Evolutionary conservation across 2,888 invertebrate genomes (phyloP).

Genomic region (Adelognathus sp.): DNA sequence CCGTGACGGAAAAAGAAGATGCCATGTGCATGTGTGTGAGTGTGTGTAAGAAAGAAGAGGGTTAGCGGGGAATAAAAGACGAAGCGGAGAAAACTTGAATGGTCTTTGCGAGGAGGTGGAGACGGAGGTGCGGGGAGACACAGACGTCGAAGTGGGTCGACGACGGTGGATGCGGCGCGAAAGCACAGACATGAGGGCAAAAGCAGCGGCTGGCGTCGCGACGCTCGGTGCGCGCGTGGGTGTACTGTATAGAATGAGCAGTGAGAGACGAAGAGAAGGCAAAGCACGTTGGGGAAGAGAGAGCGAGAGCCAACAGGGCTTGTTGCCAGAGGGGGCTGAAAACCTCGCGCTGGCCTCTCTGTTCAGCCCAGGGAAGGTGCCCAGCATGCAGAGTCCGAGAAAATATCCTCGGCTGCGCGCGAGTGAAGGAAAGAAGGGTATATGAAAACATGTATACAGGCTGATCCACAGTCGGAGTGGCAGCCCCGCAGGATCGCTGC

Average conservation of each 20-base stretch:
- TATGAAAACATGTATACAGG: neutral
- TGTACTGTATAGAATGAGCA: conserved; percentile 52
- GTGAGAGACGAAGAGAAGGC: conserved; percentile 48
- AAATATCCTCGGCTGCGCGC: conserved; percentile 26
- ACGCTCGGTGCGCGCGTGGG: conserved; percentile 69
- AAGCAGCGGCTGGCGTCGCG: conserved; percentile 59
- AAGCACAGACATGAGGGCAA: conserved; percentile 31
- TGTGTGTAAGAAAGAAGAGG: neutral
- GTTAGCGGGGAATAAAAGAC: neutral
- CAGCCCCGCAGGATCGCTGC: too few relatives aligned
- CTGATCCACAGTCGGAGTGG: too few relatives aligned
- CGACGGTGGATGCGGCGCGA: conserved; percentile 49
- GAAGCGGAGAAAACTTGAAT: conserved; percentile 56
- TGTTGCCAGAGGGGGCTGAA: conserved; percentile 16
- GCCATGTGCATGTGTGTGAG: neutral
- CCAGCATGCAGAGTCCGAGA: conserved; percentile 12
- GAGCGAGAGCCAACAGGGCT: neutral
- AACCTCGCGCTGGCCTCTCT: conserved; percentile 10
- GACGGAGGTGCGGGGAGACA: neutral
- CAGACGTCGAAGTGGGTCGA: conserved; percentile 55
- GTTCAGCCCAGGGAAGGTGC: conserved; percentile 4
- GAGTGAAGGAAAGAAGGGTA: neutral
- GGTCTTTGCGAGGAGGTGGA: conserved; percentile 36
- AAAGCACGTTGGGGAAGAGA: conserved; percentile 3
- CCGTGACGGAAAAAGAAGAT: conserved; percentile 2